Evolutionary conservation across 2,888 invertebrate species (phyloP), one percentile per base, ranked within the genome.

Genomic region (Byasa hedistus): DNA sequence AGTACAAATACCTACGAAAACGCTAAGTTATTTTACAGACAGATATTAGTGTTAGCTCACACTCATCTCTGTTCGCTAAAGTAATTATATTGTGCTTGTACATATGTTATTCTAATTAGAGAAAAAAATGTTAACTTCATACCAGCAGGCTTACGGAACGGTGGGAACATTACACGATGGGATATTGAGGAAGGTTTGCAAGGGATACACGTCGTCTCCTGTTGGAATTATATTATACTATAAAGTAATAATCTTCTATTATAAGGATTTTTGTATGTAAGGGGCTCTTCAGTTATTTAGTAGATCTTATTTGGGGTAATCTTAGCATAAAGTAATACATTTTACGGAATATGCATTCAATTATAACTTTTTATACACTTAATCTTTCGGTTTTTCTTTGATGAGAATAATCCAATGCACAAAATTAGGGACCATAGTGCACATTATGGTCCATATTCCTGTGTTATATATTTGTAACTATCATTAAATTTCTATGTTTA

Each of bases 31-130:
- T 60, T 52, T 64, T 23, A 67, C 67, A 67, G 27, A 67, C 60
- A 67, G 56, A 60, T 60, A 67, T 67, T 67, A 67, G 67, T 67
- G 22, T 32, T 55, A 60, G 59, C 60, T 55, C 21, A 60, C 63
- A 56, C 36, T 22, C 21, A 59, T 23, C 32, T 62, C 54, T 59
- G 59, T 57, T 32, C 36, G 62, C 56, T 57, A 59, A 60, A 52
- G 27, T 64, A 57, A 60, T 61, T 67, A 64, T 27, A 67, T 58
- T 60, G 63, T 67, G 67, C 63, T 23, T 19, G 56, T 48, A n/a
- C n/a, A n/a, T n/a, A 64, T 57, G 67, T 67, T 64, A 64, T 64
- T 67, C 57, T 64, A 67, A 64, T 60, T 67, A 67, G 10, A 63
- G 56, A 60, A 44, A 67, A 55, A 64, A 61, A 57, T 64, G 63